Percentiles rank a stretch among this genome's conserved stretches.
Conservation (phyloP, 2,797 vertebrate genomes). For the Lateolabrax maculatus region DNA sequence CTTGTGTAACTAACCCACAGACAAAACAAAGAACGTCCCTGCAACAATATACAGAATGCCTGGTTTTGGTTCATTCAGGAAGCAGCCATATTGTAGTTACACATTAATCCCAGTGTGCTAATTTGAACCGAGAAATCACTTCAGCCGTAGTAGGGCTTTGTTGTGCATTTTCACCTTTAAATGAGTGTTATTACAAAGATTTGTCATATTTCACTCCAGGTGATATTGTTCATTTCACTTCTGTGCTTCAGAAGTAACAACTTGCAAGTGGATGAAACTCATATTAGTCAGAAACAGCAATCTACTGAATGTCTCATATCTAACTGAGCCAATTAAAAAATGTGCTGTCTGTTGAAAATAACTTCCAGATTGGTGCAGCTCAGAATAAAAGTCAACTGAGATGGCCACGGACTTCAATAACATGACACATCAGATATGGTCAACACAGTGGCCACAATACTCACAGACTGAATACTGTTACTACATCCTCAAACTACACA, state of each 20-base stretch:
- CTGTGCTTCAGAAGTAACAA: background rate
- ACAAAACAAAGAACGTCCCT: conserved; percentile 1
- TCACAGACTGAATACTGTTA: conserved; percentile 40
- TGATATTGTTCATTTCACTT: conserved; percentile 6
- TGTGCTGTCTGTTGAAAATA: background rate
- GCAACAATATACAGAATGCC: background rate
- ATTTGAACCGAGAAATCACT: background rate
- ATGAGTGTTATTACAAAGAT: background rate
- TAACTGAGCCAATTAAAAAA: conserved; percentile 13
- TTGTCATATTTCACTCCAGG: conserved; percentile 12
- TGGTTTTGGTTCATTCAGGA: background rate
- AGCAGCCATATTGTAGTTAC: background rate
- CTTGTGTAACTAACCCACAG: background rate
- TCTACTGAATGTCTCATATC: background rate
- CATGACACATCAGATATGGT: conserved; percentile 42
- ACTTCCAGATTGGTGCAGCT: conserved; percentile 20
- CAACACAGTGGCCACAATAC: conserved; percentile 50
- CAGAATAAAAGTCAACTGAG: conserved; percentile 20
- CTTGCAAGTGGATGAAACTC: background rate
- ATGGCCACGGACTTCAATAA: conserved; percentile 13
- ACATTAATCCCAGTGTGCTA: background rate
- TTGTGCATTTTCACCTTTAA: conserved; percentile 8
- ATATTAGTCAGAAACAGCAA: background rate
- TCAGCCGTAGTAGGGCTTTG: background rate
- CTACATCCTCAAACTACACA: no score